Evolutionary conservation across 2,113 vertebrate species (phyloP).

Genomic region (Penelope pileata): DNA sequence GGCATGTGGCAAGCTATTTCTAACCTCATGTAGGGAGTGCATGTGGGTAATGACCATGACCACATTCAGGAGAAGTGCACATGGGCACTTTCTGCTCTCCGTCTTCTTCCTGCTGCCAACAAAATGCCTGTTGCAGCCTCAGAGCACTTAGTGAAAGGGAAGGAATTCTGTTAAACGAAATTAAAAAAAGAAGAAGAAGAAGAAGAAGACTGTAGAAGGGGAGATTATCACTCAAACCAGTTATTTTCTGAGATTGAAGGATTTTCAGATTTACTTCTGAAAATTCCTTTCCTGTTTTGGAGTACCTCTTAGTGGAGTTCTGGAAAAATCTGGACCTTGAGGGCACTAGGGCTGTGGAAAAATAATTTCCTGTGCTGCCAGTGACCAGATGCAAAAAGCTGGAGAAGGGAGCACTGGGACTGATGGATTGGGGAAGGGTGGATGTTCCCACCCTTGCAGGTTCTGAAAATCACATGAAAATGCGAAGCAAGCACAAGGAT

Average conservation of each 20-base stretch:
- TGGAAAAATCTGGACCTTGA: not conserved
- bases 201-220: not conserved
- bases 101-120: not conserved
- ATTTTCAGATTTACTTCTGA: not conserved
- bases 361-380: not conserved
- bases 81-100: not conserved
- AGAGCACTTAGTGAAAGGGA: not conserved
- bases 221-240: not conserved
- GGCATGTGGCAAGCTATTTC: not conserved
- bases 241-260: not conserved
- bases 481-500: not conserved
- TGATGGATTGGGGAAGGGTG: not conserved
- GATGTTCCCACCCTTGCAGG: not conserved
- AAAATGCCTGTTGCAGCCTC: not conserved
- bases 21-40: not conserved
- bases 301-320: not conserved
- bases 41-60: not conserved
- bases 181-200: not conserved
- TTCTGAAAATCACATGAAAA: not conserved
- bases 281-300: not conserved
- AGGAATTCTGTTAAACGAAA: not conserved
- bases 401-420: not conserved
- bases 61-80: not conserved
- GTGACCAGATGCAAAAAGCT: not conserved
- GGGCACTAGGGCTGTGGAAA: not conserved